Evolutionary conservation across 2,888 invertebrate genomes (phyloP), one percentile per base, ranked within the genome.

Genomic region (Phlogophora meticulosa): DNA sequence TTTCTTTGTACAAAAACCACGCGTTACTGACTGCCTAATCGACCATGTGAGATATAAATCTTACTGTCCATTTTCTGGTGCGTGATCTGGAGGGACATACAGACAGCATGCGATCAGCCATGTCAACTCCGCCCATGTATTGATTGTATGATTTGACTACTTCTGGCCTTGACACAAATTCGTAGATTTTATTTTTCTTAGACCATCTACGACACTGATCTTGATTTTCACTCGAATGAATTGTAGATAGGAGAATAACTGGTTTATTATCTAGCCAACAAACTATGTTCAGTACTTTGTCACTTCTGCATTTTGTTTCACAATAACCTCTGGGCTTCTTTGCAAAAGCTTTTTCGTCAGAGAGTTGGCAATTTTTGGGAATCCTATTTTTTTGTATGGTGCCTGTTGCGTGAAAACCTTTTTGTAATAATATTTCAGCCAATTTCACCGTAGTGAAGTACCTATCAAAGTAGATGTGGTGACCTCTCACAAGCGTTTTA

Each of bases 61-160:
- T 28, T 1, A 51, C 34, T n/a, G 60, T 61, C 52, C 53, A 46
- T 52, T 49, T 49, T 49, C 0, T 49, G 49, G 49, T 49, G 28
- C 49, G 49, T 49, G 49, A n/a, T 43, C 52, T 24, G 5, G 52
- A 51, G n/a, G 60, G 60, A 40, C 61, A 53, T 40, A 61, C 52
- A 9, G 61, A 46, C 7, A 58, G 57, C 45, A 48, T 45, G 20
- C 57, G 36, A 38, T 58, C 57, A 22, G 57, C 46, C 51, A 61
- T 42, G 17, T 61, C 52, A 11, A 61, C 61, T 9, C 61, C 61
- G 15, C 61, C 61, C 61, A 61, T 61, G 17, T 53, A 49, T 34
- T 52, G 22, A 45, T 61, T 61, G 17, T 52, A 61, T 4, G 13
- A 13, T 45, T 36, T 43, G 22, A 61, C 20, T 20, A 45, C 15